Evolutionary conservation across 2,797 vertebrate genomes (phyloP).

Genomic region (Monodelphis domestica): DNA sequence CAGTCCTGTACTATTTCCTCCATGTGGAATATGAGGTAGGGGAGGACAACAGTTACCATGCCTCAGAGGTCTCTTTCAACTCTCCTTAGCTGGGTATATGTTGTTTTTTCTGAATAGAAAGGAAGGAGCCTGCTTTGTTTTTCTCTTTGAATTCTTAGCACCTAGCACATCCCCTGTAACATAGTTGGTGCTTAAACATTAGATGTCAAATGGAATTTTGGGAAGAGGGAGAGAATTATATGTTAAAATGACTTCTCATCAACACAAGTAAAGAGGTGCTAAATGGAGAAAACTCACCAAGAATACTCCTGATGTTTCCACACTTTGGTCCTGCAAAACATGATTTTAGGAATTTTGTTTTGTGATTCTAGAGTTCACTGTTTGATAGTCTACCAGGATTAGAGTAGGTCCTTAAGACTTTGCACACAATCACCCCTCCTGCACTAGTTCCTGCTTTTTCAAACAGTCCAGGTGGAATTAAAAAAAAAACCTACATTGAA

Average conservation of each 20-base stretch:
- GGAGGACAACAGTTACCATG: background rate
- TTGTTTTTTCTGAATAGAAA: background rate
- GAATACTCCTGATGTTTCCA: background rate
- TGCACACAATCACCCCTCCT: background rate
- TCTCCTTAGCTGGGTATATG: background rate
- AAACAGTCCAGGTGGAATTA: background rate
- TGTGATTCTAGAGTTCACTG: background rate
- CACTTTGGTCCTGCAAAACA: background rate
- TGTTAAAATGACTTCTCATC: background rate
- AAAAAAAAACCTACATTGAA: background rate
- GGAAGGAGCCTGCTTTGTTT: slow-evolving; percentile 1
- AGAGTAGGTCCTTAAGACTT: background rate
- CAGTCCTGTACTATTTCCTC: background rate
- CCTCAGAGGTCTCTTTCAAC: background rate
- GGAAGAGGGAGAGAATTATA: background rate
- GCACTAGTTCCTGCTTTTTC: background rate
- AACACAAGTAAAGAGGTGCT: background rate
- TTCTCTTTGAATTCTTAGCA: background rate
- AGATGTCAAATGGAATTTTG: background rate
- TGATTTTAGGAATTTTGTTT: background rate
- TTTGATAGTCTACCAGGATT: background rate
- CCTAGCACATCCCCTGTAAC: background rate
- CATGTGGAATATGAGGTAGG: background rate
- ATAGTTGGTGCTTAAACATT: background rate
- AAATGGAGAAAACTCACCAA: background rate